Percentiles rank a stretch among this genome's conserved stretches.
Evolutionary conservation across 2,797 vertebrate species (phyloP).

Genomic region (Sebastiscus albofasciatus): DNA sequence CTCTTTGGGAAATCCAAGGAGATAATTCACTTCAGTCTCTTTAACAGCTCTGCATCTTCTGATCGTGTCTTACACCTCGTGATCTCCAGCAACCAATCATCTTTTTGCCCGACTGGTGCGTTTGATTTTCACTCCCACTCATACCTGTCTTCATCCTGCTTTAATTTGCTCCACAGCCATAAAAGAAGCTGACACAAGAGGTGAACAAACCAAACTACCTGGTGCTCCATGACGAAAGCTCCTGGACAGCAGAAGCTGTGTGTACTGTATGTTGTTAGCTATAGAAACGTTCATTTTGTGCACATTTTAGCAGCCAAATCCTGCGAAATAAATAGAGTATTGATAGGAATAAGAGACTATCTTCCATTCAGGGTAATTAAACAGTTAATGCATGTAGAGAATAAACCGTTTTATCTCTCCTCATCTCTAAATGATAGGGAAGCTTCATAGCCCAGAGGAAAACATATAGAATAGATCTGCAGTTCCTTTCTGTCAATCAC

Average conservation of each 20-base stretch:
- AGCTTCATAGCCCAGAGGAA: slow-evolving; percentile 28
- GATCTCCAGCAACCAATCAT: slow-evolving; percentile 60
- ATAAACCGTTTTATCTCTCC: slow-evolving; percentile 10
- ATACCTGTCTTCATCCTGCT: fast-evolving
- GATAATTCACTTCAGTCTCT: not conserved
- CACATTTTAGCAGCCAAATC: not conserved
- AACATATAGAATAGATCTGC: slow-evolving; percentile 36
- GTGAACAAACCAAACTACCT: slow-evolving; percentile 11
- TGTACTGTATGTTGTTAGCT: not conserved
- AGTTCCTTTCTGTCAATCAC: not conserved
- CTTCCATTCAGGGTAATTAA: not conserved
- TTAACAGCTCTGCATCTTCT: not conserved
- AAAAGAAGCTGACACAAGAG: fast-evolving
- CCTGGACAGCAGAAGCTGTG: slow-evolving; percentile 5
- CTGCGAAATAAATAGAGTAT: not conserved
- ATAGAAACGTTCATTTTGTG: not conserved
- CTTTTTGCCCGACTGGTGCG: slow-evolving; percentile 42
- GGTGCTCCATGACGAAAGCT: slow-evolving; percentile 22
- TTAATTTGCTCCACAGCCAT: fast-evolving
- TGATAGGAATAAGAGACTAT: not conserved
- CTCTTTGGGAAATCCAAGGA: not conserved
- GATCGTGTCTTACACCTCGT: slow-evolving; percentile 22
- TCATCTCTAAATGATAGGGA: slow-evolving; percentile 45
- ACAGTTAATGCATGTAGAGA: slow-evolving; percentile 8
- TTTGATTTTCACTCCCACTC: slow-evolving; percentile 7